These are phyloP conservation scores for Apostichopus japonicus DNA, from an alignment of 35 echinoderm and acorn worm genomes.

Conservation along the genomic window DNA sequence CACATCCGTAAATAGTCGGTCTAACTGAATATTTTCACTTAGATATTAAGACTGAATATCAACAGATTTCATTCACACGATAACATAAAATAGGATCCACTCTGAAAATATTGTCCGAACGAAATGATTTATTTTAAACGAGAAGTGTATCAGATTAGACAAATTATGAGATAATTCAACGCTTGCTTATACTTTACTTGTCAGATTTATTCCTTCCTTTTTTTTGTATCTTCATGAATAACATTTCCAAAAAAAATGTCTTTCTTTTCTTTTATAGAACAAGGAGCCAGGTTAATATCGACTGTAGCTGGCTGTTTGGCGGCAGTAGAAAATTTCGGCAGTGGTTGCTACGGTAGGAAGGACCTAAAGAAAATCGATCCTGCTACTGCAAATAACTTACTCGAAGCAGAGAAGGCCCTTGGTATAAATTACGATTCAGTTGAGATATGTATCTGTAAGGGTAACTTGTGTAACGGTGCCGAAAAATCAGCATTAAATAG, in stretches of 20 bases:
- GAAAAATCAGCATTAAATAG: neutral
- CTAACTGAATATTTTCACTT: too few species aligned
- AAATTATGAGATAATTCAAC: too few species aligned
- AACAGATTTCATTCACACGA: too few species aligned
- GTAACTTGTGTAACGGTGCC: constrained; percentile 4
- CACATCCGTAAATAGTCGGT: too few species aligned
- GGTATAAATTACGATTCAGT: neutral
- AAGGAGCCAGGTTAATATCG: neutral
- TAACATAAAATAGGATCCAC: too few species aligned
- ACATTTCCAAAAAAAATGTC: neutral
- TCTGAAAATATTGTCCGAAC: too few species aligned
- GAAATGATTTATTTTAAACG: too few species aligned
- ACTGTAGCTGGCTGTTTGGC: neutral
- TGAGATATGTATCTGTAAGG: constrained; percentile 8
- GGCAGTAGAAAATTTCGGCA: neutral
- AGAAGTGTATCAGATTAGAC: too few species aligned
- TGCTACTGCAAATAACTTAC: neutral
- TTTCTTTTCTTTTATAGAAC: neutral
- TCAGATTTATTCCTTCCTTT: too few species aligned
- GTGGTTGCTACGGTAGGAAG: neutral
- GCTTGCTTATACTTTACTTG: too few species aligned
- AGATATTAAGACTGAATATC: too few species aligned
- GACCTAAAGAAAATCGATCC: constrained; percentile 1
- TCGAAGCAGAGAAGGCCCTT: neutral
- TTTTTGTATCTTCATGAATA: too few species aligned